Evolutionary conservation across 1,140 invertebrate genomes (phyloP).

Genomic region (Drosophila ironensis): DNA sequence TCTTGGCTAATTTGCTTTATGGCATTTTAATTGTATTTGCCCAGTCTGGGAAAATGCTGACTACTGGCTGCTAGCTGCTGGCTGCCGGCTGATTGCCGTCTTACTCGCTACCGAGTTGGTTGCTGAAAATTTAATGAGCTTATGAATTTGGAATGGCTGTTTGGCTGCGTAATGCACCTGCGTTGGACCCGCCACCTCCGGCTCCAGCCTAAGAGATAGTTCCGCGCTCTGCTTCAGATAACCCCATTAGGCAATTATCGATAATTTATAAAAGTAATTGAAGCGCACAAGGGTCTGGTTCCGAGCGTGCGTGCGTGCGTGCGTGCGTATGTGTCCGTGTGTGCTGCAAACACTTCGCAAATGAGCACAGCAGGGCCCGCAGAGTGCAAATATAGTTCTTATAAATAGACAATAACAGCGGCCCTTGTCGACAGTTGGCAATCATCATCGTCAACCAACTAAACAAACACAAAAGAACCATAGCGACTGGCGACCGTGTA

Average conservation of each 20-base stretch:
- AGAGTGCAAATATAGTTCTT: conserved; percentile 77
- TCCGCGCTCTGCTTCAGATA: conserved; percentile 41
- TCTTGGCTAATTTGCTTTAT: conserved; percentile 80
- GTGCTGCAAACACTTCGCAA: conserved; percentile 42
- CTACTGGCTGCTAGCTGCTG: conserved; percentile 33
- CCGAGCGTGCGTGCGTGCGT: neutral
- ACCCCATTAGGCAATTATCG: conserved; percentile 67
- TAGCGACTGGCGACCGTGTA: neutral
- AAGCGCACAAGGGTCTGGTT: conserved; percentile 16
- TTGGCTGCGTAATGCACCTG: conserved; percentile 41
- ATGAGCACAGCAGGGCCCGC: conserved; percentile 52
- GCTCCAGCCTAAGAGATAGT: neutral
- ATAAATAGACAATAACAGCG: conserved; percentile 77
- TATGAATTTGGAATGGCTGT: conserved; percentile 65
- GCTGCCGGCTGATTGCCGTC: conserved; percentile 4
- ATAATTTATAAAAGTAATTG: conserved; percentile 76
- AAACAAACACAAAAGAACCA: conserved; percentile 52
- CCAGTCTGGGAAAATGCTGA: conserved; percentile 47
- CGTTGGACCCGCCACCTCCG: neutral
- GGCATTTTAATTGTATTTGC: conserved; percentile 80
- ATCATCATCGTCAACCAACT: conserved; percentile 59
- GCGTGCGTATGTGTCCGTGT: neutral
- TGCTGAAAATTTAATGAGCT: conserved; percentile 77
- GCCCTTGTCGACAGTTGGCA: conserved; percentile 74
- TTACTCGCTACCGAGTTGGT: conserved; percentile 11